Evolutionary conservation across 2,113 vertebrate species (phyloP), one percentile per base, ranked within the genome.

Genomic region (Coregonus clupeaformis): DNA sequence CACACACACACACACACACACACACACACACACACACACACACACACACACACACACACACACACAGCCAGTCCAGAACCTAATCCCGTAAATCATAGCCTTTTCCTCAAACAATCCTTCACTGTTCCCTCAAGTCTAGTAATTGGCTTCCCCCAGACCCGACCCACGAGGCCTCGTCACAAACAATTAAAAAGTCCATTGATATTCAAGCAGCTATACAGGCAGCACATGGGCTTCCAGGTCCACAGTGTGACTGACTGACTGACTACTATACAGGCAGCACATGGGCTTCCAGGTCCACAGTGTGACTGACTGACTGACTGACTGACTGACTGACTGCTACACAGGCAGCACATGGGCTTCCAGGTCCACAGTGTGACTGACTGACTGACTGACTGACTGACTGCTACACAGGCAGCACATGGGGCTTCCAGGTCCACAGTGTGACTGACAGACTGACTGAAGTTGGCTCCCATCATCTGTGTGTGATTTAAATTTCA

Each of bases 131-230:
- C 88, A 89, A 91, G 77, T 82, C 81, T 82, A 62, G 91, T 95
- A 94, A 96, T 95, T 95, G 94, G 93, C 93, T 94, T 95, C 93
- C 89, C 88, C 91, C 86, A 91, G 92, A 93, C 92, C 88, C 90
- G 92, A 93, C 93, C 94, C 92, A 93, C 89, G 88, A 93, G 83
- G 88, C 90, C 89, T 90, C 94, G 94, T 96, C 96, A 94, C 86
- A 90, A 92, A 94, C 93, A 96, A 96, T 97, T 96, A 96, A 97
- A 96, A 95, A 94, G 89, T 86, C 85, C 92, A 95, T 97, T 94
- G 93, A 89, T 96, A 94, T 94, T 93, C 90, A 83, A 59, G 82
- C 71, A 89, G 88, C 22, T 6, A 7, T 36, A 36, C 32, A 36
- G 32, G 32, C 32, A 36, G 0, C 6, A 36, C 6, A 36, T 36